phyloP scores from a whole-genome alignment of 2,888 invertebrate genomes.

The Lydus trimaculatus region DNA sequence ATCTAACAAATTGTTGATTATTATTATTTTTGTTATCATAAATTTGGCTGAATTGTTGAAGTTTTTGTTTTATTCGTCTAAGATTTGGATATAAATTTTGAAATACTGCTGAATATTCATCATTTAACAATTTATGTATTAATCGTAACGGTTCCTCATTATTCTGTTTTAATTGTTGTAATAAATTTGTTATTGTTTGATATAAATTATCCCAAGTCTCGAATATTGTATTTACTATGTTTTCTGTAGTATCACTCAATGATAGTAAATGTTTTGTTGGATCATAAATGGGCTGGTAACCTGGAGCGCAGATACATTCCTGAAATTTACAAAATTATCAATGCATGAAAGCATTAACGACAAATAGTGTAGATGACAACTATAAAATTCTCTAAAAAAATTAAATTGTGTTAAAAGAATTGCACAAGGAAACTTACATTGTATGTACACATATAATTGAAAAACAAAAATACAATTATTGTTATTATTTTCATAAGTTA shows the following conservation, averaged over 20 bases:
- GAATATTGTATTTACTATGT: not conserved
- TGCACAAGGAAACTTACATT: too few relatives aligned
- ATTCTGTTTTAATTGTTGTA: not conserved
- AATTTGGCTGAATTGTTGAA: not conserved
- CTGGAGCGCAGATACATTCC: not conserved
- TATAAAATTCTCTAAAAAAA: too few relatives aligned
- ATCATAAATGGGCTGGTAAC: not conserved
- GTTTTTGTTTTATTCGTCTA: not conserved
- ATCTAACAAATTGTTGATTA: not conserved
- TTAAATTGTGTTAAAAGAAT: too few relatives aligned
- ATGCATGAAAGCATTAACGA: too few relatives aligned
- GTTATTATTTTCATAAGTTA: too few relatives aligned
- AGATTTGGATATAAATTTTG: not conserved
- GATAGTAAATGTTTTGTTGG: not conserved
- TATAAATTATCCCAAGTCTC: not conserved
- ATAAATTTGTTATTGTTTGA: not conserved
- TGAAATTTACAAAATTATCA: not conserved
- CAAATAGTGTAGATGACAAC: too few relatives aligned
- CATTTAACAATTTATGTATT: not conserved
- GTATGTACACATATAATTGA: too few relatives aligned
- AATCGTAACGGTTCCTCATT: not conserved
- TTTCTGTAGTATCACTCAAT: not conserved
- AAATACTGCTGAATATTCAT: not conserved
- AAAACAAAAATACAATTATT: too few relatives aligned
- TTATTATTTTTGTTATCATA: not conserved